Evolutionary conservation across 1,140 invertebrate genomes (phyloP), one percentile per base, ranked within the genome.

Genomic region (Notospermus geniculatus): DNA sequence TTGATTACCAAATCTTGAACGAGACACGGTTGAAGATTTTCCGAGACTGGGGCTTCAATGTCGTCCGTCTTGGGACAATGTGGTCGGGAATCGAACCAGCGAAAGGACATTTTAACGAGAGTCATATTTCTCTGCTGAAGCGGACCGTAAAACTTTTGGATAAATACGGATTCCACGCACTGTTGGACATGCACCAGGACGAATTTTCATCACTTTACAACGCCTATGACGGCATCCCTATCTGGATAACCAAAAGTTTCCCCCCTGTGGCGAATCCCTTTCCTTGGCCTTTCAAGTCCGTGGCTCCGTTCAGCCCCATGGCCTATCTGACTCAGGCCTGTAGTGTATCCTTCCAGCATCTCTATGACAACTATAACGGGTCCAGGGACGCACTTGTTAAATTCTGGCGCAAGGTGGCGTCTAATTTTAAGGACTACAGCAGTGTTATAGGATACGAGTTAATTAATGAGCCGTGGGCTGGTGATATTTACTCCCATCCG

Each of bases 151-250:
- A 65, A 13, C 30, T n/a, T 2, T 52, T 71, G 17, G 69, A 54
- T 39, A 54, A 67, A 23, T 46, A 64, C 45, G 71, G 71, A 19
- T 67, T 73, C 15, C 69, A 66, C 53, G 60, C 60, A 25, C 63
- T 73, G 23, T 23, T 73, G 15, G 71, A 73, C 59, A 64, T 73
- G 60, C 71, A 73, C 36, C 71, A 73, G 63, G 71, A 73, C 54
- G 66, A 60, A 25, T 46, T 71, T 22, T 70, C 71, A 17, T 59
- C 62, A 22, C 25, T 17, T 9, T 67, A 57, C 29, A 32, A 50
- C 13, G 52, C 56, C 23, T 73, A 73, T 57, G 71, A 73, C 46
- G 71, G 71, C 5, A 57, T 71, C 25, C 71, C 71, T 22, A 19
- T 22, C 19, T 73, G 71, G 71, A 4, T 73, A 23, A 28, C 68